Conservation (phyloP, 2,888 invertebrate species). For the Eupithecia pulchellata region DNA sequence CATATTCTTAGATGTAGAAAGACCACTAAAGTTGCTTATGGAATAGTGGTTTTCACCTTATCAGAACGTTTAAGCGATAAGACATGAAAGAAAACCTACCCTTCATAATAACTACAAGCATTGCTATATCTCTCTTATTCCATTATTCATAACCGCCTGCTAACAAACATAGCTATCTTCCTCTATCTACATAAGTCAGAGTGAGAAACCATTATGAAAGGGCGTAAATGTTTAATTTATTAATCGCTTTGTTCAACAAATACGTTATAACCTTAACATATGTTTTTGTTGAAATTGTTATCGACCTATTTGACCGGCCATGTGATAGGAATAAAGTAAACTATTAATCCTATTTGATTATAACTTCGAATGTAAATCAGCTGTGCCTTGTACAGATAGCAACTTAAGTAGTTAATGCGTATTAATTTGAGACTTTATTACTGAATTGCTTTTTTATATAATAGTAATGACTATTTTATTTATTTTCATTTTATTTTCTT, state of each 20-base stretch:
- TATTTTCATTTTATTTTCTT: too few species aligned
- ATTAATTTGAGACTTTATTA: too few species aligned
- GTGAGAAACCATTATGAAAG: too few species aligned
- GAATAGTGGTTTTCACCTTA: background rate
- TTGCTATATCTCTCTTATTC: too few species aligned
- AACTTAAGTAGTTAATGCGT: background rate
- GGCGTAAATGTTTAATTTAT: background rate
- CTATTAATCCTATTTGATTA: constrained; percentile 9
- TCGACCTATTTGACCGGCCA: constrained; percentile 5
- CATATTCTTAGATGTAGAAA: background rate
- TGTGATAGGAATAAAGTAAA: background rate
- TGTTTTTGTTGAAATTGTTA: background rate
- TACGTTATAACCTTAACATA: background rate
- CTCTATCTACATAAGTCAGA: too few species aligned
- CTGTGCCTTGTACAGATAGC: background rate
- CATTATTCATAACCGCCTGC: too few species aligned
- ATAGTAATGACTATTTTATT: too few species aligned
- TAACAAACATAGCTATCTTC: too few species aligned
- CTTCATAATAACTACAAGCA: too few species aligned
- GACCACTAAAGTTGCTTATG: background rate
- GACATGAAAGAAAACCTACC: background rate
- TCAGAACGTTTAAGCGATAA: background rate
- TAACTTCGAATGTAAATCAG: constrained; percentile 7
- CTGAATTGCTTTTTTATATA: too few species aligned
- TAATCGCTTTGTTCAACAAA: constrained; percentile 3